Percentiles rank a stretch among this genome's conserved stretches.
Evolutionary conservation across 2,113 vertebrate genomes (phyloP).

Genomic region (Rhodinocichla rosea): DNA sequence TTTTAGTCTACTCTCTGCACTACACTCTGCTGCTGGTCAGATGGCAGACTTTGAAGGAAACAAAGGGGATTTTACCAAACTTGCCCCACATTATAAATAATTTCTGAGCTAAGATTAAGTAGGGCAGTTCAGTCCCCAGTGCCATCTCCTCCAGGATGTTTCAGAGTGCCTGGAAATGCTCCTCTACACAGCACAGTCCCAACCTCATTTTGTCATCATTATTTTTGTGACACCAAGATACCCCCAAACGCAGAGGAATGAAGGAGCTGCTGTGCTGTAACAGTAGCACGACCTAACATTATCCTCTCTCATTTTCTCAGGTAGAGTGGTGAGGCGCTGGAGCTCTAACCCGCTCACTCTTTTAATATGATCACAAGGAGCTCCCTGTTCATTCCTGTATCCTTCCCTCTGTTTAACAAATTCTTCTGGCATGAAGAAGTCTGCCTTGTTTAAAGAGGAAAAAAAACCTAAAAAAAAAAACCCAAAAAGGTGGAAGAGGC

Average conservation of each 20-base stretch:
- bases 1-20: not conserved
- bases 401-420: not conserved
- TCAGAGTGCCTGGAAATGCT: not conserved
- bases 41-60: not conserved
- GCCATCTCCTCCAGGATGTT: not conserved
- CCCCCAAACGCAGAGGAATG: not conserved
- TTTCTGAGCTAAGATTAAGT: not conserved
- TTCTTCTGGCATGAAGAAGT: not conserved
- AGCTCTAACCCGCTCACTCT: not conserved
- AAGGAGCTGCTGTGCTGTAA: not conserved
- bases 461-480: not conserved
- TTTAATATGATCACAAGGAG: not conserved
- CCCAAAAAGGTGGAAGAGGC: not conserved
- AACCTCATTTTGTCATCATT: not conserved
- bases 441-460: not conserved
- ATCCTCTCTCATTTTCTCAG: not conserved
- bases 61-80: not conserved
- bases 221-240: not conserved
- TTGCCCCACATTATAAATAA: not conserved
- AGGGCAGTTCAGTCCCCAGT: not conserved
- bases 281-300: accelerated
- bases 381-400: not conserved
- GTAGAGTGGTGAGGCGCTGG: not conserved
- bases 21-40: not conserved
- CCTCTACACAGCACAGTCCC: not conserved